Conservation (phyloP, 2,797 vertebrate genomes). For the Morus bassanus region DNA sequence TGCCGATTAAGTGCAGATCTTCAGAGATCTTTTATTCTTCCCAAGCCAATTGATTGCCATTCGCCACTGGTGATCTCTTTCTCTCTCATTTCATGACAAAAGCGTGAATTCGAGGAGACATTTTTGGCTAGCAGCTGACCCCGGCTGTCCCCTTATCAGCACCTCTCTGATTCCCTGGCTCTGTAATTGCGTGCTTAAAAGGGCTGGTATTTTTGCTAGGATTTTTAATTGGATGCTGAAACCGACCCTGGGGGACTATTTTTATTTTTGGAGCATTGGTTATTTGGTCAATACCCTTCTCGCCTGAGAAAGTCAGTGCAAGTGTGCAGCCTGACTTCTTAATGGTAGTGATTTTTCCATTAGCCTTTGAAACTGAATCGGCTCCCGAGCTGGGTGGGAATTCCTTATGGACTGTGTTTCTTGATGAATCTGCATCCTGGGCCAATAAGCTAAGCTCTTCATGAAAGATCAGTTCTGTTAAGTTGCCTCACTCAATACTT, state of each 20-base stretch:
- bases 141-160: neutral
- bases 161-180: neutral
- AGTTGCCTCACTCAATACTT: neutral
- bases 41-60: neutral
- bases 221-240: neutral
- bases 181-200: neutral
- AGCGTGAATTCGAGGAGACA: neutral
- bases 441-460: neutral
- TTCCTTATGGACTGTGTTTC: neutral
- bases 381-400: neutral
- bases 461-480: neutral
- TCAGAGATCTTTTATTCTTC: neutral
- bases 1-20: neutral
- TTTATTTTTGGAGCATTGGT: neutral
- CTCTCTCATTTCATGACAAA: neutral
- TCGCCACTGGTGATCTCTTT: neutral
- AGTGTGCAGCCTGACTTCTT: neutral
- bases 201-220: neutral
- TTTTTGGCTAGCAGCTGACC: neutral
- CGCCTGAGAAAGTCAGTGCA: neutral
- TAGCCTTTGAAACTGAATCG: neutral
- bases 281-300: constrained; percentile 2
- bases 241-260: neutral
- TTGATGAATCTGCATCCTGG: neutral
- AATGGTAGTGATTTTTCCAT: constrained; percentile 4